A percentile compares a stretch with the other conserved stretches of the same genome.
These are phyloP conservation scores for Notamacropus eugenii DNA, from an alignment of 2,797 vertebrate species.

Conservation along the genomic window DNA sequence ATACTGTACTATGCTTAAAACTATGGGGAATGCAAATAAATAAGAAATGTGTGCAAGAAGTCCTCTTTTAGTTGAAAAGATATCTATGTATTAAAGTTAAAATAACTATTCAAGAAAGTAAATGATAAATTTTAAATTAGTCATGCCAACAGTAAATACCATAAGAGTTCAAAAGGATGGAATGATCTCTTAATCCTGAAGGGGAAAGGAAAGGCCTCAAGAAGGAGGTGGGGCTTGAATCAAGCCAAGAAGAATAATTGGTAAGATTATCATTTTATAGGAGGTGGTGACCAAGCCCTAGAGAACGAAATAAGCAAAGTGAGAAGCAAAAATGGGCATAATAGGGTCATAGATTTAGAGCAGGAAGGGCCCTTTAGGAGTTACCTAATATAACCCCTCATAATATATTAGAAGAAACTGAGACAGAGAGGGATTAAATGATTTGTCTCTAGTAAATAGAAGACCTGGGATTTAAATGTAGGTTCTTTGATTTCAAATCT, in stretches of 20 bases:
- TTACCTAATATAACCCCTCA: too few species aligned
- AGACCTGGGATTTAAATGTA: not conserved
- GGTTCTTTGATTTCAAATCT: not conserved
- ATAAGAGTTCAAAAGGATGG: not conserved
- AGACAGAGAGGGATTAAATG: not conserved
- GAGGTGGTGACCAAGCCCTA: not conserved
- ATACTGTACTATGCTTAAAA: not conserved
- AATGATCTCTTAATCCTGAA: not conserved
- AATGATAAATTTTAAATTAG: not conserved
- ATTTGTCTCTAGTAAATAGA: too few species aligned
- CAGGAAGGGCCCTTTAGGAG: not conserved
- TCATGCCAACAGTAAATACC: not conserved
- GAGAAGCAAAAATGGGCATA: not conserved
- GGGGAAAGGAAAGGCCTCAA: not conserved
- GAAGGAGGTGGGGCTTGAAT: not conserved
- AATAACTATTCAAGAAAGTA: not conserved
- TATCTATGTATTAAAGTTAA: not conserved
- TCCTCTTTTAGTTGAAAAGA: not conserved
- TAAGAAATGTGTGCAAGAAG: not conserved
- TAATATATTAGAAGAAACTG: not conserved
- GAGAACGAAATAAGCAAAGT: not conserved
- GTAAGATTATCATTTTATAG: not conserved
- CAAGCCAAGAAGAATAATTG: not conserved
- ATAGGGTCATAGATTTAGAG: not conserved
- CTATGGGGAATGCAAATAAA: not conserved